These are phyloP conservation scores for Caenorhabditis imperialis DNA, from an alignment of 2,888 invertebrate species.

Conservation along the genomic window DNA sequence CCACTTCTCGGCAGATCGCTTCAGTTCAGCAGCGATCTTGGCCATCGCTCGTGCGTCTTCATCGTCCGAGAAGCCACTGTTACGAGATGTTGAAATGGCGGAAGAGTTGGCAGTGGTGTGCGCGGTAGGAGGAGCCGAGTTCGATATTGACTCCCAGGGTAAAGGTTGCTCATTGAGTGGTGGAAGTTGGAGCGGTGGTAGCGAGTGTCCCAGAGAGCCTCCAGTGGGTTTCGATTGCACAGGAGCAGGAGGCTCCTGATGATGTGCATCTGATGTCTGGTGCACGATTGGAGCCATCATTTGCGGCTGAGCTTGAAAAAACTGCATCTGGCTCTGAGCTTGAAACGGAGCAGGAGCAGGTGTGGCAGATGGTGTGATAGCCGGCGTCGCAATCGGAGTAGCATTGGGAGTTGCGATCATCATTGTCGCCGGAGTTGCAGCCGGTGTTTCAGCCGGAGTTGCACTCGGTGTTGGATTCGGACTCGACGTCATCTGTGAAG, in stretches of 20 bases:
- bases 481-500: no score
- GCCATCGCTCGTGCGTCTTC: conserved; percentile 46
- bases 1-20: conserved; percentile 39
- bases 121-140: neutral
- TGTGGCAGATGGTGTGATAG: neutral
- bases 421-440: no score
- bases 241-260: no score
- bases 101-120: no score
- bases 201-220: neutral
- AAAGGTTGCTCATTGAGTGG: conserved; percentile 3
- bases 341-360: neutral
- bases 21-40: conserved; percentile 55
- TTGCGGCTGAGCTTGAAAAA: neutral
- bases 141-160: neutral
- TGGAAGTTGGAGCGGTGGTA: conserved; percentile 4
- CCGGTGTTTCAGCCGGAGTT: no score
- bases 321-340: neutral
- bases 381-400: neutral
- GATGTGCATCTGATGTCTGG: neutral
- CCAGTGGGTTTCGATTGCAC: neutral
- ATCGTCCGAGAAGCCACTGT: conserved; percentile 34
- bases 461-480: no score
- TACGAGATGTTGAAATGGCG: conserved; percentile 1
- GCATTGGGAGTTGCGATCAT: neutral
- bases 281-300: neutral